Evolutionary conservation across 2,888 invertebrate genomes (phyloP).

Genomic region (Auanema sp.): DNA sequence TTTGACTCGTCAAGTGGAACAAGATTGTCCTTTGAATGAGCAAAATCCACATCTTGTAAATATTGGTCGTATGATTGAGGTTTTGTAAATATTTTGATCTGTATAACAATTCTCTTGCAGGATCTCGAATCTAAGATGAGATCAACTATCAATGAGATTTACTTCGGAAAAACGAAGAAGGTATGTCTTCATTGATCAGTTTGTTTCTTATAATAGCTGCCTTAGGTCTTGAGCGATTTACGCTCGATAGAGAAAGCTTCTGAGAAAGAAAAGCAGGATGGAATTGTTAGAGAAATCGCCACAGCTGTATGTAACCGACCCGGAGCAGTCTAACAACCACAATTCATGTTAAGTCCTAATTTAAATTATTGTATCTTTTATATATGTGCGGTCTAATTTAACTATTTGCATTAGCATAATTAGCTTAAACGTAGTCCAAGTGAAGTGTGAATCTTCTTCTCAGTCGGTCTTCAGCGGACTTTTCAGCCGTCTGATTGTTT

Average conservation of each 20-base stretch:
- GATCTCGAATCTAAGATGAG: conserved; percentile 99
- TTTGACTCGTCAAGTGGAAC: conserved; percentile 93
- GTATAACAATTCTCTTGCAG: conserved; percentile 53
- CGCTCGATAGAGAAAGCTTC: conserved; percentile 41
- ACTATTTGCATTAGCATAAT: too few species aligned
- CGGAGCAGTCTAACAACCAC: conserved; percentile 2
- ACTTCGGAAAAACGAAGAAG: conserved; percentile 80
- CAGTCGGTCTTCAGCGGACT: too few species aligned
- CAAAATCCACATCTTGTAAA: conserved; percentile 95
- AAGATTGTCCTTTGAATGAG: conserved; percentile 86
- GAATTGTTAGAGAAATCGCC: conserved; percentile 37
- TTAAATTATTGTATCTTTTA: too few species aligned
- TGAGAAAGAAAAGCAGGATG: conserved; percentile 39
- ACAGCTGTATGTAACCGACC: conserved; percentile 37
- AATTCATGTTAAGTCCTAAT: too few species aligned
- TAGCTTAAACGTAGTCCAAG: too few species aligned
- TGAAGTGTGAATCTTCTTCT: too few species aligned
- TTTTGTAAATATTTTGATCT: conserved; percentile 52
- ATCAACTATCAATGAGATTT: conserved; percentile 95
- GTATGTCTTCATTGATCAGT: conserved; percentile 7
- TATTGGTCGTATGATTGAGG: conserved; percentile 95
- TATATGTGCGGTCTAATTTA: too few species aligned
- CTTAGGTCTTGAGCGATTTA: conserved; percentile 44
- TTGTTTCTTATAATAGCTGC: not conserved
- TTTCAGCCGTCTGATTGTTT: too few species aligned